Evolutionary conservation across 2,797 vertebrate genomes (phyloP).

Genomic region (Podargus strigoides): DNA sequence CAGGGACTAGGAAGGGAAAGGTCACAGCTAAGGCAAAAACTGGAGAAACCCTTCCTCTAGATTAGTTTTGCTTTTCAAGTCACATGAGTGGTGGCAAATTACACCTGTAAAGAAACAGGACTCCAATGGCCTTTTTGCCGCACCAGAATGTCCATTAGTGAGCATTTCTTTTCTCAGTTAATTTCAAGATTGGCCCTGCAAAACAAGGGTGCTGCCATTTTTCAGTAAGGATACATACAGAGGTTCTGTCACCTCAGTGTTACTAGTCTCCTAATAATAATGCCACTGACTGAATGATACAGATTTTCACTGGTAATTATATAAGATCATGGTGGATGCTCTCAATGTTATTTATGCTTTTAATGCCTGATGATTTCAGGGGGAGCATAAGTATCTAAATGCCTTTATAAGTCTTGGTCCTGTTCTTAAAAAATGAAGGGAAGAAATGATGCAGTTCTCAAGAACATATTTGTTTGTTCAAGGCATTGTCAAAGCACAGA

Average conservation of each 20-base stretch:
- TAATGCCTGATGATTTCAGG: not conserved
- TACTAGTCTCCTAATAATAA: not conserved
- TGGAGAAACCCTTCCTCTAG: not conserved
- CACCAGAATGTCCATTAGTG: not conserved
- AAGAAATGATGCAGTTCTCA: not conserved
- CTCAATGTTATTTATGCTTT: not conserved
- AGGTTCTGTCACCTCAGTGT: not conserved
- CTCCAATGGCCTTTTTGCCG: not conserved
- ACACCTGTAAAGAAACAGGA: not conserved
- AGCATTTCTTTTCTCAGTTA: not conserved
- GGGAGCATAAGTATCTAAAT: not conserved
- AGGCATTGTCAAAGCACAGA: not conserved
- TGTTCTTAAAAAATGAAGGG: not conserved
- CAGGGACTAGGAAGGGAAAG: not conserved
- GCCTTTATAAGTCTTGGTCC: not conserved
- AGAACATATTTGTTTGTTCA: not conserved
- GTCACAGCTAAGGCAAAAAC: not conserved
- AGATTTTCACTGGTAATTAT: not conserved
- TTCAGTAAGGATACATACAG: not conserved
- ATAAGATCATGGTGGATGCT: not conserved
- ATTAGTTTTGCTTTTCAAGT: not conserved
- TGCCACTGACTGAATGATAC: not conserved
- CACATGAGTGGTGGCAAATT: not conserved
- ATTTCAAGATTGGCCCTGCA: not conserved
- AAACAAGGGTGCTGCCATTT: not conserved